Evolutionary conservation across 2,888 invertebrate genomes (phyloP), one percentile per base, ranked within the genome.

Genomic region (Leptinotarsa haldemani): DNA sequence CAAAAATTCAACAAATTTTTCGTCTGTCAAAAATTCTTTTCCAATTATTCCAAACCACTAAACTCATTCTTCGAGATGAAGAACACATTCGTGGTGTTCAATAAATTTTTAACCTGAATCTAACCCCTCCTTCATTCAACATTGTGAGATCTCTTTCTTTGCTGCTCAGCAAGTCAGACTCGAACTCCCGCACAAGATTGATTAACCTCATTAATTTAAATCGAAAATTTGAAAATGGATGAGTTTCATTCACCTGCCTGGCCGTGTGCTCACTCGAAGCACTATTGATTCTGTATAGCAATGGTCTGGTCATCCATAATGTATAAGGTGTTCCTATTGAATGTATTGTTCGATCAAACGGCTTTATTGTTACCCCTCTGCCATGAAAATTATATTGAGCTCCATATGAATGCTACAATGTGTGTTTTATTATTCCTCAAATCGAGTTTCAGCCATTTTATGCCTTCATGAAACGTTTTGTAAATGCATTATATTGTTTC

Each of bases 301-400:
- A 68, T 68, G 53, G 56, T 56, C 56, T 56, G 68, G 68, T 71
- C 74, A 74, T 74, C 71, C 68, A 74, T 71, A 74, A 74, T 74
- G 74, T 65, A 74, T 68, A 58, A 74, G 68, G 71, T 69, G 61
- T 69, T 71, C 18, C 71, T 68, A 71, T 71, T 71, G 64, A 67
- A 69, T 68, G 65, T 48, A 74, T 74, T 74, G 71, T 74, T 74
- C 74, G 68, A 74, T 71, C 65, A 61, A 71, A 74, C 71, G 40
- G 70, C 52, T 74, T 74, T 71, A 74, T 74, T 74, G 74, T 69
- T 74, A 68, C 67, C 65, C 68, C 68, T 63, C 63, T 22, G 70
- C 67, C 73, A 75, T 75, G 72, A 75, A 75, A 75, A 75, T 75
- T 75, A 70, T 70, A 75, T 73, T 47, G 70, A 25, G 30, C 61